These are phyloP conservation scores for Chymomyza caudatula DNA, from an alignment of 2,888 invertebrate species.

Conservation along the genomic window DNA sequence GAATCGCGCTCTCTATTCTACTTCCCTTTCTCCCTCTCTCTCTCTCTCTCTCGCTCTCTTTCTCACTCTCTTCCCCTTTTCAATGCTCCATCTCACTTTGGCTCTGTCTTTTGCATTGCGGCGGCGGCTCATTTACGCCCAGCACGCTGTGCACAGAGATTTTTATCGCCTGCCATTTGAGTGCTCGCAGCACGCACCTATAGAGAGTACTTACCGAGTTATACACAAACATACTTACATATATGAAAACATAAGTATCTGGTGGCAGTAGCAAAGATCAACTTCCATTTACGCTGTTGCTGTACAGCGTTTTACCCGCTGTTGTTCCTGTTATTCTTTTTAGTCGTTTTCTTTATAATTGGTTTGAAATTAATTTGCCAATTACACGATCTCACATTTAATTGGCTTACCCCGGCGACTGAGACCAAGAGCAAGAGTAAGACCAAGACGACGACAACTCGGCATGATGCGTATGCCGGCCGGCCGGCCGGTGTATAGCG, in stretches of 20 bases:
- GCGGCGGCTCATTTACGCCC: slow-evolving; percentile 41
- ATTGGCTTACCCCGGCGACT: slow-evolving; percentile 68
- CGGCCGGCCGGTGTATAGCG: slow-evolving; percentile 11
- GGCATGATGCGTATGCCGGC: slow-evolving; percentile 31
- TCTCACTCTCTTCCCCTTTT: not conserved
- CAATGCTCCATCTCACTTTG: not conserved
- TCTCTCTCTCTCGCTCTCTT: slow-evolving; percentile 1
- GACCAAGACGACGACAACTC: slow-evolving; percentile 10
- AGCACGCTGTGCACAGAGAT: slow-evolving; percentile 16
- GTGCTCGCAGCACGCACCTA: not conserved
- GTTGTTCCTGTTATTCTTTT: slow-evolving; percentile 36
- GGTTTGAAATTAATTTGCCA: slow-evolving; percentile 77
- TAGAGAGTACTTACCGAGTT: not conserved
- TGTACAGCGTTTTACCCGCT: slow-evolving; percentile 11
- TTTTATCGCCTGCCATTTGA: slow-evolving; percentile 24
- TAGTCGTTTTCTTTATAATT: slow-evolving; percentile 75
- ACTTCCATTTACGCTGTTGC: slow-evolving; percentile 19
- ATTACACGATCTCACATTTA: slow-evolving; percentile 77
- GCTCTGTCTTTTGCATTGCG: not conserved
- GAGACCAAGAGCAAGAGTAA: slow-evolving; percentile 20
- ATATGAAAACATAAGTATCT: not conserved
- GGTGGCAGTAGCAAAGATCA: not conserved
- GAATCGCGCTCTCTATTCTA: no score
- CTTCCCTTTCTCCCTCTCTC: not conserved
- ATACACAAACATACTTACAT: not conserved